phyloP scores from a whole-genome alignment of 2,888 invertebrate species.

The Synanthedon tipuliformis region DNA sequence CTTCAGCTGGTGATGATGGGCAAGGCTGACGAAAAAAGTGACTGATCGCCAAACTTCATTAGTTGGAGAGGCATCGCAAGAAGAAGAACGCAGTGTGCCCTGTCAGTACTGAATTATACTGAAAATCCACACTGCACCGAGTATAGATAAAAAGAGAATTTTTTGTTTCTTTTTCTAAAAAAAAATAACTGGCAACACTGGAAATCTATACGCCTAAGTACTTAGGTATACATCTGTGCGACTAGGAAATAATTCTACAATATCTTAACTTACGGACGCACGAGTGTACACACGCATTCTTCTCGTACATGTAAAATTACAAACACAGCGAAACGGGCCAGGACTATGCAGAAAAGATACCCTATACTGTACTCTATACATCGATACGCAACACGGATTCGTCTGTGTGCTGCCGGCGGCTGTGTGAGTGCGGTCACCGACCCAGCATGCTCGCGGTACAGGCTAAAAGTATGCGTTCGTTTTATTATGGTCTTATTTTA shows the following conservation, averaged over 20 bases:
- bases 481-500: slow-evolving; percentile 70
- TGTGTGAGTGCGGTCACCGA: slow-evolving; percentile 59
- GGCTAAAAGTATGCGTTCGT: slow-evolving; percentile 69
- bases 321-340: slow-evolving; percentile 35
- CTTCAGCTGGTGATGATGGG: no score
- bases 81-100: no score
- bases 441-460: slow-evolving; percentile 66
- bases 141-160: no score
- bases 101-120: no score
- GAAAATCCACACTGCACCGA: no score
- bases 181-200: no score
- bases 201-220: slow-evolving; percentile 24
- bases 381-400: slow-evolving; percentile 10
- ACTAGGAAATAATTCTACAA: slow-evolving; percentile 69
- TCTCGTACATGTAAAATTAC: slow-evolving; percentile 66
- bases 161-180: no score
- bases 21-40: no score
- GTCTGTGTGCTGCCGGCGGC: slow-evolving; percentile 25
- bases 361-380: slow-evolving; percentile 5
- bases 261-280: slow-evolving; percentile 56
- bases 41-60: no score
- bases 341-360: slow-evolving; percentile 32
- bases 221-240: slow-evolving; percentile 23
- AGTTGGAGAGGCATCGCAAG: no score
- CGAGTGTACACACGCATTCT: slow-evolving; percentile 60